A percentile compares a stretch with the other conserved stretches of the same genome.
These are phyloP conservation scores for Pelagia noctiluca DNA, from an alignment of 30 jellyfish, hydroid and myxozoan genomes.

Conservation along the genomic window DNA sequence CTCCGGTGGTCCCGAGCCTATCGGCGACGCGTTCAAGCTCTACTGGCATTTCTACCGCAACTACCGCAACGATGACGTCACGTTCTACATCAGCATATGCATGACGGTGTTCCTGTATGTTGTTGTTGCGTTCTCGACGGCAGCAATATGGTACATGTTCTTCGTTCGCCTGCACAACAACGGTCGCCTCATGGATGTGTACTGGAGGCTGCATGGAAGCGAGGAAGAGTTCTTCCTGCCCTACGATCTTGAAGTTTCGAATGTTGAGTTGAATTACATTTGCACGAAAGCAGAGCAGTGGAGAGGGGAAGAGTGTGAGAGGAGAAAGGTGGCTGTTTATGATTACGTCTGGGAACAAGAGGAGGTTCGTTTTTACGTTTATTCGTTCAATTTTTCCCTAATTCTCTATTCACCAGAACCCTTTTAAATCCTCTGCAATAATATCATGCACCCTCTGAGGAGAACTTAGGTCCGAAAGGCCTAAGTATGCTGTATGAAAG, in stretches of 20 bases:
- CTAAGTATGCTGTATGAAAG: no score
- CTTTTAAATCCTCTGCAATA: no score
- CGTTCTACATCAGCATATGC: conserved; percentile 82
- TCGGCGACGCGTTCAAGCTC: conserved; percentile 95
- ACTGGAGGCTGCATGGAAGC: conserved; percentile 92
- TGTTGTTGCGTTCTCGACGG: conserved; percentile 73
- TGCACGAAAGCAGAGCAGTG: conserved; percentile 96
- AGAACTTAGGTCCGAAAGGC: no score
- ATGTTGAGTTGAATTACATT: conserved; percentile 81
- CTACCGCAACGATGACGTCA: conserved; percentile 87
- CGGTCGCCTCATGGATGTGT: conserved; percentile 93
- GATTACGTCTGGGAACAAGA: conserved; percentile 96
- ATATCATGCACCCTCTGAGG: no score
- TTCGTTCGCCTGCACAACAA: conserved; percentile 90
- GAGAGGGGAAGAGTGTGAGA: conserved; percentile 98
- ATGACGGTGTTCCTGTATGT: conserved; percentile 81
- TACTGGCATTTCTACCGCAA: conserved; percentile 95
- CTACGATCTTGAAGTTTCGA: conserved; percentile 82
- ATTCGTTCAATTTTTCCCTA: no score
- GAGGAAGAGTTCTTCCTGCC: conserved; percentile 89
- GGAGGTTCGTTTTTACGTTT: conserved; percentile 55
- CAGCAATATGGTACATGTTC: conserved; percentile 83
- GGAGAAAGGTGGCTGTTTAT: conserved; percentile 89
- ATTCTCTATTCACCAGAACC: no score
- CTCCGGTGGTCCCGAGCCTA: conserved; percentile 79